Conservation (phyloP, 2,797 vertebrate genomes). For the Mus spretus region DNA sequence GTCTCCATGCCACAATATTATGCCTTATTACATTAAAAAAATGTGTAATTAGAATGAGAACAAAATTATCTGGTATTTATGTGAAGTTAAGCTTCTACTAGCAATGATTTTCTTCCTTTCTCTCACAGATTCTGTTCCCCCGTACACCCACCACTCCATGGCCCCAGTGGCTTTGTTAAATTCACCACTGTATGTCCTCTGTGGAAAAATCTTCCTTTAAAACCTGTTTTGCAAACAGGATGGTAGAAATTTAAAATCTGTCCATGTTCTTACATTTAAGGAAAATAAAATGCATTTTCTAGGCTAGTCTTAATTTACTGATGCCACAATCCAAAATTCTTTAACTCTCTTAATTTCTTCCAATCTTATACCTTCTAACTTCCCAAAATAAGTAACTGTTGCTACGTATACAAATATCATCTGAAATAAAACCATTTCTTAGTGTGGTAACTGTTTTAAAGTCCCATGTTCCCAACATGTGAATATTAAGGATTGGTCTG, state of each 20-base stretch:
- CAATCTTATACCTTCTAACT: background rate
- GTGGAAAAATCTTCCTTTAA: background rate
- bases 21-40: background rate
- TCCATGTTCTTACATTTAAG: background rate
- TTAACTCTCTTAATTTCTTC: background rate
- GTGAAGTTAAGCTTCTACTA: background rate
- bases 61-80: background rate
- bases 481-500: slow-evolving; percentile 1
- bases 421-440: slow-evolving; percentile 16
- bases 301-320: background rate
- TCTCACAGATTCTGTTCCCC: background rate
- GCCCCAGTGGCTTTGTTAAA: background rate
- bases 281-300: background rate
- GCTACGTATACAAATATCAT: slow-evolving; percentile 9
- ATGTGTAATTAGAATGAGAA: background rate
- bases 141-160: background rate
- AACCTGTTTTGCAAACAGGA: background rate
- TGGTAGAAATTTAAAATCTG: background rate
- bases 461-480: background rate
- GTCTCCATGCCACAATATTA: background rate
- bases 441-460: background rate
- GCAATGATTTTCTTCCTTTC: background rate
- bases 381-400: background rate
- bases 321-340: background rate
- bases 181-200: accelerated